phyloP scores from a whole-genome alignment of 2,888 invertebrate genomes.

The Tipula vernalis region DNA sequence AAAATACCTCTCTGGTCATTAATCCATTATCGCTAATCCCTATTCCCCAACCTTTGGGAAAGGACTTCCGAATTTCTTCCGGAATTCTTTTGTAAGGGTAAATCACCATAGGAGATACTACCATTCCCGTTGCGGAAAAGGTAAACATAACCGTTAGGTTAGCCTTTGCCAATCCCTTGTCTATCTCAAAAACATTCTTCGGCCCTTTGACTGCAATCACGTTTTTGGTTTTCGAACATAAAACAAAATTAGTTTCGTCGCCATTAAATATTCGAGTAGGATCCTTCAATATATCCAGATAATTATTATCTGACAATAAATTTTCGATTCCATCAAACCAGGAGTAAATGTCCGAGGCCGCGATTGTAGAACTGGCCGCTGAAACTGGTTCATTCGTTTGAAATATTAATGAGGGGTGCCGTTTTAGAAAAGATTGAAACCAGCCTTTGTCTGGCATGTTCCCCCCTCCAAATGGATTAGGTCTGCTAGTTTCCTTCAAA shows the following conservation, averaged over 20 bases:
- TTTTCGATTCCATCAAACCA: neutral
- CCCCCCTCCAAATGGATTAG: neutral
- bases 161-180: constrained; percentile 20
- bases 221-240: neutral
- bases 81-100: neutral
- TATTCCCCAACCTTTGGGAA: constrained; percentile 23
- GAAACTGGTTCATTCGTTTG: neutral
- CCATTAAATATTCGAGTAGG: no score
- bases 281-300: no score
- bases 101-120: constrained; percentile 20
- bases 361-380: neutral
- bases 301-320: neutral
- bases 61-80: neutral
- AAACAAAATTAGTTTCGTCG: no score
- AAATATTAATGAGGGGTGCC: neutral
- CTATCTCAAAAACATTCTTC: constrained; percentile 21
- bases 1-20: constrained; percentile 24
- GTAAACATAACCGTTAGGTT: constrained; percentile 21
- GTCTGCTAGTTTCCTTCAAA: neutral
- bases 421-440: no score
- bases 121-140: constrained; percentile 22
- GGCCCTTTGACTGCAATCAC: constrained; percentile 17
- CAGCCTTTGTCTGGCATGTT: neutral
- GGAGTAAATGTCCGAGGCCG: neutral
- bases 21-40: constrained; percentile 32